Percentiles rank a stretch among this genome's conserved stretches.
Conservation (phyloP, 1,140 invertebrate genomes). For the Sesamia nonagrioides region DNA sequence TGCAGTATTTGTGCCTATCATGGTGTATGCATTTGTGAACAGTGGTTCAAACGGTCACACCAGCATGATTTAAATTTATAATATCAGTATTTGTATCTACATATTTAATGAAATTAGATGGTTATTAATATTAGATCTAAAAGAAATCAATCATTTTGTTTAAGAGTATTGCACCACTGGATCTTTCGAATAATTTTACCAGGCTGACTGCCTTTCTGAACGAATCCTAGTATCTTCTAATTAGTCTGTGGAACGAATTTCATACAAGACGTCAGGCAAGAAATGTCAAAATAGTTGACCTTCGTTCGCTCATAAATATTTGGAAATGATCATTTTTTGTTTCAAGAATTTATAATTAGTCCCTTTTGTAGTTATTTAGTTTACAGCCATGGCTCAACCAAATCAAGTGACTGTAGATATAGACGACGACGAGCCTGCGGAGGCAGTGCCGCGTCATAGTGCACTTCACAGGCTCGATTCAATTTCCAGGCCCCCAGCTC, state of each 20-base stretch:
- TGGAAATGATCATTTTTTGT: slow-evolving; percentile 66
- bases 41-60: too few species aligned
- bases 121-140: too few species aligned
- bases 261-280: not conserved
- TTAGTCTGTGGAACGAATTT: slow-evolving; percentile 41
- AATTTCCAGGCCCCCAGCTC: slow-evolving; percentile 65
- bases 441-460: slow-evolving; percentile 68
- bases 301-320: slow-evolving; percentile 67
- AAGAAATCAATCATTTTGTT: too few species aligned
- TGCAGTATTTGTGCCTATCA: too few species aligned
- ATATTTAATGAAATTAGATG: too few species aligned
- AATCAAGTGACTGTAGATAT: slow-evolving; percentile 81
- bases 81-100: too few species aligned
- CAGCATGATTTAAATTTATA: too few species aligned
- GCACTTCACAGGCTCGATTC: slow-evolving; percentile 75
- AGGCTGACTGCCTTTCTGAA: slow-evolving; percentile 18
- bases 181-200: not conserved
- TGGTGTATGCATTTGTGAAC: too few species aligned
- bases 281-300: slow-evolving; percentile 63
- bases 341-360: slow-evolving; percentile 46
- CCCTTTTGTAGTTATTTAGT: slow-evolving; percentile 49
- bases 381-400: slow-evolving; percentile 73
- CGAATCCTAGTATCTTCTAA: too few species aligned
- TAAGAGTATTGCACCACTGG: not conserved
- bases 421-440: slow-evolving; percentile 71